Percentiles rank a stretch among this genome's conserved stretches.
Conservation (phyloP, 2,797 vertebrate genomes). For the Discoglossus pictus region DNA sequence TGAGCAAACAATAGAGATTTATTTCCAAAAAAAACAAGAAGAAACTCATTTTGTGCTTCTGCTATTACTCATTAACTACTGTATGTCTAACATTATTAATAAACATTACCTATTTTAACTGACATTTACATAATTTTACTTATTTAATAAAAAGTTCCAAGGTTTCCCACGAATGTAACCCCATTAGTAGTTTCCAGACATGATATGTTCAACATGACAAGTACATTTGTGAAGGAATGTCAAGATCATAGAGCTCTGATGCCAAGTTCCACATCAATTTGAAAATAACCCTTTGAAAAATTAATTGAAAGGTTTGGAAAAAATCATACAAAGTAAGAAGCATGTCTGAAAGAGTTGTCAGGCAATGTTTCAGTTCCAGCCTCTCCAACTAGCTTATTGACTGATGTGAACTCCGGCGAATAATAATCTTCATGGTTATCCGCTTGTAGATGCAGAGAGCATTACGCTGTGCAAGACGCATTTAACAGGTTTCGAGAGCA, state of each 20-base stretch:
- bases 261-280: background rate
- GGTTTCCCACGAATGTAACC: constrained; percentile 2
- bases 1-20: too few relatives aligned
- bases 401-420: background rate
- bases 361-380: background rate
- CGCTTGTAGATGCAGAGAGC: background rate
- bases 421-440: too few relatives aligned
- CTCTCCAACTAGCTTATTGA: background rate
- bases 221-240: constrained; percentile 1
- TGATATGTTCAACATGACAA: constrained; percentile 13
- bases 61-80: too few relatives aligned
- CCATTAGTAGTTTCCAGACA: background rate
- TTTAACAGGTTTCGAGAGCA: too few relatives aligned
- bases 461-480: background rate
- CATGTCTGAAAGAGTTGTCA: background rate
- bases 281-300: background rate
- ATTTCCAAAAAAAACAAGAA: too few relatives aligned
- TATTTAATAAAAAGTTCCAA: constrained; percentile 11
- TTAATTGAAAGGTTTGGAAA: too few relatives aligned
- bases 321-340: too few relatives aligned
- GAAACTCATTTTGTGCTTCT: too few relatives aligned
- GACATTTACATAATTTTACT: constrained; percentile 2
- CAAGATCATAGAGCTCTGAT: constrained; percentile 1
- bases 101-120: too few relatives aligned
- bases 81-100: too few relatives aligned